phyloP scores from a whole-genome alignment of 2,113 vertebrate species.

The Nyctereutes procyonoides region DNA sequence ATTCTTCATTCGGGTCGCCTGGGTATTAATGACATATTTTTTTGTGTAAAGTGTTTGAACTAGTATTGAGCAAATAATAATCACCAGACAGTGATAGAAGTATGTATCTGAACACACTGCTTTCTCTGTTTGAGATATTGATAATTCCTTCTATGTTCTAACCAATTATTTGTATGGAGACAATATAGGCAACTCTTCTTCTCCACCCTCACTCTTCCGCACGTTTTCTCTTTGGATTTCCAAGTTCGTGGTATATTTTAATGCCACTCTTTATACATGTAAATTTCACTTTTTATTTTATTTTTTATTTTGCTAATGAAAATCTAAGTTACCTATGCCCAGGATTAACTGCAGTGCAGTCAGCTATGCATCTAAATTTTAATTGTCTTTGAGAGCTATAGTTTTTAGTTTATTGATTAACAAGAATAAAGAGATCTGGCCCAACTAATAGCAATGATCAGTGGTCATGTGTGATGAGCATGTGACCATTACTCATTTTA shows the following conservation, averaged over 20 bases:
- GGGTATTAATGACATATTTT: neutral
- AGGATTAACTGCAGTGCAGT: neutral
- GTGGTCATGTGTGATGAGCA: neutral
- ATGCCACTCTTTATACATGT: neutral
- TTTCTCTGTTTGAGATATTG: neutral
- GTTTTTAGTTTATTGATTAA: neutral
- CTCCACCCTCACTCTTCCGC: neutral
- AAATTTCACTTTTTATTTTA: neutral
- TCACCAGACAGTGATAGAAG: neutral
- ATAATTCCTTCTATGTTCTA: neutral
- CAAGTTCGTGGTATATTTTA: slow-evolving; percentile 16
- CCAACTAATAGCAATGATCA: neutral
- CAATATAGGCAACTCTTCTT: neutral
- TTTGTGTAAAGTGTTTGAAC: neutral
- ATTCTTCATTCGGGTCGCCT: neutral
- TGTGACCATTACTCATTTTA: neutral
- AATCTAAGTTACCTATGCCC: neutral
- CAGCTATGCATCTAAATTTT: neutral
- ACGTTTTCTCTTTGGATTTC: neutral
- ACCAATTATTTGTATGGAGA: neutral
- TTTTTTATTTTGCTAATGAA: neutral
- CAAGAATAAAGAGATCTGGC: neutral
- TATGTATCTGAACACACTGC: fast-evolving
- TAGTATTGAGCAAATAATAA: neutral
- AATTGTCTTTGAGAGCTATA: neutral